Evolutionary conservation across 2,888 invertebrate genomes (phyloP), one percentile per base, ranked within the genome.

Genomic region (Oligia latruncula): DNA sequence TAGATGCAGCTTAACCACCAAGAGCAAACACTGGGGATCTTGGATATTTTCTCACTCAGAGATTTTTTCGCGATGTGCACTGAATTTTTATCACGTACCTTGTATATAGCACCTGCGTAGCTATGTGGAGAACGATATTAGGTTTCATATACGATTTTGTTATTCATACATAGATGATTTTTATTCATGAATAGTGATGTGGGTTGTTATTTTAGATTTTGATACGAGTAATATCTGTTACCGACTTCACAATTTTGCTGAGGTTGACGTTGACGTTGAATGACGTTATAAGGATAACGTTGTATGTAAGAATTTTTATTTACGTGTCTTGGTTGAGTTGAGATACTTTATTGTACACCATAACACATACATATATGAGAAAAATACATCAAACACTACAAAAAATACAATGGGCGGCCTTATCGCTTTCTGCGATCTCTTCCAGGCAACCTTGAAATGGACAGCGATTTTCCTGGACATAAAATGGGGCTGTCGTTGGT

Each of bases 1-100:
- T 97, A 97, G 96, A 95, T 96, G 96, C 96, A 97, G 96, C 96
- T 97, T 97, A 96, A 94, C 95, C 94, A 93, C 93, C 93, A 92
- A 93, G 91, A 93, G 95, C 94, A 97, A 97, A 97, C 96, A 97
- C 94, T 91, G 94, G 95, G 95, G 96, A 95, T 94, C 95, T 93
- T 90, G 91, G 94, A 95, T 95, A 95, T 96, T 95, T 95, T 94
- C 94, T 94, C 93, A 92, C 93, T 91, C 91, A 91, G 92, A 93
- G 91, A 92, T 93, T 95, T 95, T 95, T 93, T 91, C 84, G 90
- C 92, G 88, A 91, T 93, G 93, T 93, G 93, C 92, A 92, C 91
- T 92, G 95, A 95, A 94, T 94, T 95, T 94, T 93, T 94, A 94
- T 94, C 91, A 92, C 91, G 86, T 80, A 87, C 81, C 87, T 82